These are phyloP conservation scores for Loxodonta africana DNA, from an alignment of 2,113 vertebrate genomes.

Conservation along the genomic window DNA sequence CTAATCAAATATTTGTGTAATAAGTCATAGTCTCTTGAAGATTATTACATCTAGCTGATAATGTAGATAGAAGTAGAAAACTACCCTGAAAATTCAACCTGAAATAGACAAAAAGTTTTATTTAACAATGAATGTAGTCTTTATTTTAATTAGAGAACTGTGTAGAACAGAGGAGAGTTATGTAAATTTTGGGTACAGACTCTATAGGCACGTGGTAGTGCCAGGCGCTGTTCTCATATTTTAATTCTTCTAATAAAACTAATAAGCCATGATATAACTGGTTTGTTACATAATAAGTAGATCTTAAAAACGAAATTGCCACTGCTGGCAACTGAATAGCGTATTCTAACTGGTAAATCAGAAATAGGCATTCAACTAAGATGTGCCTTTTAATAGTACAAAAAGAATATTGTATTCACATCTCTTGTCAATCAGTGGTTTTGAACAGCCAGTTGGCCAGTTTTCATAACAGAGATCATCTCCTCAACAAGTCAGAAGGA, in stretches of 20 bases:
- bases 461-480: constrained; percentile 1
- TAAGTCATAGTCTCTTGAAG: not conserved
- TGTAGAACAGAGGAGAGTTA: not conserved
- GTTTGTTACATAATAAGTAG: not conserved
- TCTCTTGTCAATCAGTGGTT: not conserved
- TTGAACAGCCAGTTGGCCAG: not conserved
- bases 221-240: not conserved
- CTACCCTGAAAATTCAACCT: not conserved
- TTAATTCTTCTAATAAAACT: constrained; percentile 45
- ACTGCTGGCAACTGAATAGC: not conserved
- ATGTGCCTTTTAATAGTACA: not conserved
- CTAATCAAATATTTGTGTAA: constrained; percentile 1
- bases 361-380: not conserved
- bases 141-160: not conserved
- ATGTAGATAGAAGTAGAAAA: not conserved
- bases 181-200: not conserved
- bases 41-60: not conserved
- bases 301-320: constrained; percentile 13
- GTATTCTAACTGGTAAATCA: not conserved
- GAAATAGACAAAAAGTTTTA: not conserved
- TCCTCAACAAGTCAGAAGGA: not conserved
- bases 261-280: not conserved
- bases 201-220: not conserved
- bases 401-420: not conserved
- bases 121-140: not conserved